These are phyloP conservation scores for Ophion ellenae DNA, from an alignment of 2,888 invertebrate species.

Conservation along the genomic window DNA sequence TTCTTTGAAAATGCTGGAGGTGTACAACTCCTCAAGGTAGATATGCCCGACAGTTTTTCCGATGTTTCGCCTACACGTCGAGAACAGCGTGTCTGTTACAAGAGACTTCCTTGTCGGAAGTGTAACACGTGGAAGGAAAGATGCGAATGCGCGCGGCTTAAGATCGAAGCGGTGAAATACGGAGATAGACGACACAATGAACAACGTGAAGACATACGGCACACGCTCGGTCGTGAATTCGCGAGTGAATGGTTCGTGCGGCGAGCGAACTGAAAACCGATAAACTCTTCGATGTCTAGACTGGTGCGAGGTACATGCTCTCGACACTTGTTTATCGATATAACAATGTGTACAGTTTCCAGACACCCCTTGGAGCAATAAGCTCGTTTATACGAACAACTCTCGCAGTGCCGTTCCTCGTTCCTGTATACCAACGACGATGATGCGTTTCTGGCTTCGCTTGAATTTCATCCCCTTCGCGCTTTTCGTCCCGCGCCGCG, in stretches of 20 bases:
- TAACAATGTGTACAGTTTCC: constrained; percentile 65
- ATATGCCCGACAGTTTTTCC: not conserved
- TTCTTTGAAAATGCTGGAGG: too few species aligned
- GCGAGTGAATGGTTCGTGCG: constrained; percentile 42
- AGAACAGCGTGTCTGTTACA: not conserved
- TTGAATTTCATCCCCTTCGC: constrained; percentile 17
- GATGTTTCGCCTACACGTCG: not conserved
- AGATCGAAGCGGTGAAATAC: constrained; percentile 26
- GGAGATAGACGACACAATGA: constrained; percentile 5
- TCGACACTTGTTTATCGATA: constrained; percentile 71
- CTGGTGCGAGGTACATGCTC: constrained; percentile 40
- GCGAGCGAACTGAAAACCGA: constrained; percentile 73
- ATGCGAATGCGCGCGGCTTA: not conserved
- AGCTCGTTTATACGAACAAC: not conserved
- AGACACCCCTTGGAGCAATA: not conserved
- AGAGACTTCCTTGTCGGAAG: constrained; percentile 4
- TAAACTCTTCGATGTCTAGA: constrained; percentile 74
- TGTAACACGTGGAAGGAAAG: not conserved
- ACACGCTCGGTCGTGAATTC: constrained; percentile 27
- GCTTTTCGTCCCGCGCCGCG: not conserved
- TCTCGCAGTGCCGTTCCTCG: not conserved
- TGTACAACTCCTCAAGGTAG: not conserved
- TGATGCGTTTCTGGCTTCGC: not conserved
- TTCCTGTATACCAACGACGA: not conserved
- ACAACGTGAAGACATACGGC: constrained; percentile 29